Evolutionary conservation across 2,888 invertebrate species (phyloP), one percentile per base, ranked within the genome.

Genomic region (Seira musarum): DNA sequence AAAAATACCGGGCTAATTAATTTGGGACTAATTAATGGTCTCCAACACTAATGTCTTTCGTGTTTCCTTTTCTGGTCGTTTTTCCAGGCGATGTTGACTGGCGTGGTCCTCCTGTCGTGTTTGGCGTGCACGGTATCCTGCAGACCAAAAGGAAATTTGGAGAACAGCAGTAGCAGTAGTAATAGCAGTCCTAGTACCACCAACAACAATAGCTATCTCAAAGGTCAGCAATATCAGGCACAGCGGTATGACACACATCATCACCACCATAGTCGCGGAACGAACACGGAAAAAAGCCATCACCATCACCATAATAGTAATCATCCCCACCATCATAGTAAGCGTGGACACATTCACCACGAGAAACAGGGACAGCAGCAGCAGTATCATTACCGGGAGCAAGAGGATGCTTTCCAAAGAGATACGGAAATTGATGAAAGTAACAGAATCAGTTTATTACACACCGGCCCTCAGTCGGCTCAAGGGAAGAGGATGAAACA

Each of bases 171-270:
- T 72, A 80, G 61, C 72, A 80, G 74, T 30, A 70, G 71, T 68
- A 64, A 17, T 35, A 76, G 65, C 40, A 30, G 30, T 30, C 30
- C 30, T 30, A 67, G 74, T 57, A 68, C 17, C 68, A 71, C 72
- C 71, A 80, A 76, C 67, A 75, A 61, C 46, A 63, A 60, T 61
- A 70, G 35, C 60, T 57, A 60, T 70, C 72, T 67, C 22, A 79
- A 79, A 68, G 73, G 79, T 73, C 79, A 72, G 66, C 76, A 68
- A 30, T 70, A 78, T 67, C 66, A 78, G 71, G 61, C 72, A 6
- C 72, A 72, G 15, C 74, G 79, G 70, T 78, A 82, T 71, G 75
- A 80, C 46, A 82, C 73, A 68, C 81, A 80, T 74, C 77, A 83
- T 69, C 82, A 80, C 60, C 46, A 68, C 30, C 64, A 80, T 57